Conservation (phyloP, 2,797 vertebrate genomes). For the Acipenser ruthenus region DNA sequence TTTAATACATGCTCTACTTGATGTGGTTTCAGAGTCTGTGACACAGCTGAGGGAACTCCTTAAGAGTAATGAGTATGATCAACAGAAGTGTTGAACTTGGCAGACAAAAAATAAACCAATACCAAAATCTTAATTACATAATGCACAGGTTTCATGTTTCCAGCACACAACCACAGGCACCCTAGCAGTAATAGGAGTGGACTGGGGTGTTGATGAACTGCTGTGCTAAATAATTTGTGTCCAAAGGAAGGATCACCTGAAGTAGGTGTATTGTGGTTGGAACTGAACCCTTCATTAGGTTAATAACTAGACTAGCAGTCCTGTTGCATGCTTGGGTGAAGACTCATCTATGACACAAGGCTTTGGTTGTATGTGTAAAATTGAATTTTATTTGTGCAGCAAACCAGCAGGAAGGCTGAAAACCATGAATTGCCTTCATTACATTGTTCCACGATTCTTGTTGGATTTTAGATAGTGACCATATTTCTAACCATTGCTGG, state of each 20-base stretch:
- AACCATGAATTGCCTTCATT: too few species aligned
- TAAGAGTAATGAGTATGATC: too few species aligned
- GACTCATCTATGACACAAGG: neutral
- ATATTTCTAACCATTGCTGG: too few species aligned
- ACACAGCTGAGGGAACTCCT: too few species aligned
- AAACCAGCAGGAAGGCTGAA: neutral
- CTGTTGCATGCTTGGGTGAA: neutral
- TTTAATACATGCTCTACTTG: too few species aligned
- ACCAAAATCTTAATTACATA: too few species aligned
- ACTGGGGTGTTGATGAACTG: neutral
- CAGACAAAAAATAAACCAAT: too few species aligned
- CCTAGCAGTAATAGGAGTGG: neutral
- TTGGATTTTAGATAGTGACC: too few species aligned
- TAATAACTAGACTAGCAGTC: neutral
- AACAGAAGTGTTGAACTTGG: too few species aligned
- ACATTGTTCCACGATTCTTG: too few species aligned
- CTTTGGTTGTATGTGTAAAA: neutral
- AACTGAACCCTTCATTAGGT: neutral
- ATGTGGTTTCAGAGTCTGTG: too few species aligned
- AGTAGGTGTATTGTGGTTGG: neutral
- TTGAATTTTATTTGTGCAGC: conserved; percentile 4
- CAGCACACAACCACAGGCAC: neutral
- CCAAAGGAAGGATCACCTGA: neutral
- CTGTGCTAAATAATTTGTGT: neutral
- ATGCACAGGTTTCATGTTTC: neutral